A percentile compares a stretch with the other conserved stretches of the same genome.
These are phyloP conservation scores for Okapia johnstoni DNA, from an alignment of 2,113 vertebrate species.

Conservation along the genomic window DNA sequence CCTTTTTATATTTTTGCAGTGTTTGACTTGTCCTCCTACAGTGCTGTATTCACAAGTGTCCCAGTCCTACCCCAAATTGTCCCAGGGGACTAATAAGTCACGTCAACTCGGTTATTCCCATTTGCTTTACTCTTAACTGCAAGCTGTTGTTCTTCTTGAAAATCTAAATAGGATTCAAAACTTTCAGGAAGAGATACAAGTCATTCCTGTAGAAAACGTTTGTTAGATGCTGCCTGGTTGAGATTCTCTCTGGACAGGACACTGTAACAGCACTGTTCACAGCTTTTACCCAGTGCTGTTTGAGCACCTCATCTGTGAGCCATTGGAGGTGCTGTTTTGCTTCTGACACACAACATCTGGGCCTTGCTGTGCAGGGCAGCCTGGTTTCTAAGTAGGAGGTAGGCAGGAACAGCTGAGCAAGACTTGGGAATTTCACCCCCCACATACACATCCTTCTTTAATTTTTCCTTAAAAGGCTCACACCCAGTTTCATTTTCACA, in stretches of 20 bases:
- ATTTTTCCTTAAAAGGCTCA: constrained; percentile 72
- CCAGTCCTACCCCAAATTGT: neutral
- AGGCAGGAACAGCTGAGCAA: constrained; percentile 56
- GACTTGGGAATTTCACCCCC: constrained; percentile 61
- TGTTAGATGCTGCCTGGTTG: neutral
- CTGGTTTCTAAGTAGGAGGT: constrained; percentile 64
- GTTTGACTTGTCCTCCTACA: neutral
- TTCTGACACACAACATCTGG: constrained; percentile 1
- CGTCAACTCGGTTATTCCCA: neutral
- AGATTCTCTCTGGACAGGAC: neutral
- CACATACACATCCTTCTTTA: constrained; percentile 72
- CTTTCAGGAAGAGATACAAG: neutral
- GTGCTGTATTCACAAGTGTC: neutral
- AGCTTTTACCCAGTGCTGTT: neutral
- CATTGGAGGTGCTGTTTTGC: neutral
- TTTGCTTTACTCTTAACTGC: neutral
- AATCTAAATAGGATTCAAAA: neutral
- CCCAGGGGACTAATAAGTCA: neutral
- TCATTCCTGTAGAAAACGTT: neutral
- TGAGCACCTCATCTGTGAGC: neutral
- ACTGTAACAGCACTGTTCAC: neutral
- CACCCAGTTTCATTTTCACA: constrained; percentile 61
- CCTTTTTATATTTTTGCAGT: neutral
- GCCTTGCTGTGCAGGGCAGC: neutral
- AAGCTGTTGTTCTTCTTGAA: neutral